Base-by-base conservation (phyloP, 2,797 vertebrate genomes). In the Rhinatrema bivittatum region DNA sequence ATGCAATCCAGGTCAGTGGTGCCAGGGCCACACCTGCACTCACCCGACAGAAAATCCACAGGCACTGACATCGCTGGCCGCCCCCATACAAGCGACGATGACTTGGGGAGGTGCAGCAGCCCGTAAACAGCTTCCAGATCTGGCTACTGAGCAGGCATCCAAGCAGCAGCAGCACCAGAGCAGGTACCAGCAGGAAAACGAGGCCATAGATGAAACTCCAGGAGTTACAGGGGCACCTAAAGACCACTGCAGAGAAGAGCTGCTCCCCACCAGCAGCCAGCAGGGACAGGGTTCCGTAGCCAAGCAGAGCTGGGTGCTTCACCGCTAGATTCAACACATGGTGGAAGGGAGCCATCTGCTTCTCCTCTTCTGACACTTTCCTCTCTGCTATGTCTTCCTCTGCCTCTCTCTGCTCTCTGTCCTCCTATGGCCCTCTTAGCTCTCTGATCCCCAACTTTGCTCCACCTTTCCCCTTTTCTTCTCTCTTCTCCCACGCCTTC, bases 161-260 rank as follows among this genome's bases (percentile, higher is more conserved):
- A 1, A 91, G 32, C 10, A 88, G 45, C 23, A 86, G 66, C 18
- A 94, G 70, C 2, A 60, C 39, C 1, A 87, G 32, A 3, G 87
- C 88, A 0, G 91, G 90, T 4, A 72, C 82, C 12, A 85, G 7
- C 27, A 94, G 54, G 42, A 87, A 93, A 19, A 76, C 60, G 4
- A 63, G 33, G 6, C 88, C 84, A 1, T 90, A 91, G 1, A 46
- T 0, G 10, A 67, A 44, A 49, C 83, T 93, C 36, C 44, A 52
- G 3, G 65, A 48, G 6, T 50, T 84, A 72, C 90, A 90, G 7
- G 91, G 89, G 35, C 89, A 90, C 12, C 21, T 53, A 64, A 90
- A 92, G 2, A 76, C 69, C 9, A 21, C 54, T 0, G 28, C 3
- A 0, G 86, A 89, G 53, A 92, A 90, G 19, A 87, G 17, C 7